Evolutionary conservation across 2,888 invertebrate genomes (phyloP).

Genomic region (Luffia ferchaultella): DNA sequence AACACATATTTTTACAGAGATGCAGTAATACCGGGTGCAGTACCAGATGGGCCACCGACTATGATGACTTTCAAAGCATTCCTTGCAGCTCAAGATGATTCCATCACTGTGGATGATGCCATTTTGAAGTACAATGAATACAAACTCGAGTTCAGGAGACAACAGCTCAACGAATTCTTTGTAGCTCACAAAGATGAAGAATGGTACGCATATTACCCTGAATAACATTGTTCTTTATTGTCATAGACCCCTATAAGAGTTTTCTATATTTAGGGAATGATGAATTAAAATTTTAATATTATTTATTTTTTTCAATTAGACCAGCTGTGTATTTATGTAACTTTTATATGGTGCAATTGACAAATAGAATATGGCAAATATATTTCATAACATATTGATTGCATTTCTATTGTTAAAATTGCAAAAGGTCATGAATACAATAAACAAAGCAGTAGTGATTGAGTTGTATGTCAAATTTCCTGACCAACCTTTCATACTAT

Average conservation of each 20-base stretch:
- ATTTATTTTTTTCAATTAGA: no score
- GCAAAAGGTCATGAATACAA: no score
- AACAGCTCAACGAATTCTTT: constrained; percentile 98
- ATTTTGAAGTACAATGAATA: constrained; percentile 98
- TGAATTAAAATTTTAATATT: no score
- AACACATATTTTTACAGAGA: constrained; percentile 56
- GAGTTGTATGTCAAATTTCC: no score
- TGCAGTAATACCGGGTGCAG: constrained; percentile 51
- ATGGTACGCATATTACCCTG: no score
- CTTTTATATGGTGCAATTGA: no score
- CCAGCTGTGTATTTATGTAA: no score
- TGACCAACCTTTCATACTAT: no score
- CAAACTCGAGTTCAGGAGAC: constrained; percentile 94
- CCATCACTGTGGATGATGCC: constrained; percentile 96
- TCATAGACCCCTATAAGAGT: neutral
- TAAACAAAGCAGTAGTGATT: no score
- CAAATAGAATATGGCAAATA: no score
- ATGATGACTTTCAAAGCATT: constrained; percentile 98
- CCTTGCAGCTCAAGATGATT: constrained; percentile 95
- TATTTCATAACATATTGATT: neutral
- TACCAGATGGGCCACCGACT: constrained; percentile 82
- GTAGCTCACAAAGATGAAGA: constrained; percentile 99
- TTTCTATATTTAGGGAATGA: no score
- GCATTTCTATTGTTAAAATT: no score
- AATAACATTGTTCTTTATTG: constrained; percentile 9